Base-by-base conservation (phyloP, 1,140 invertebrate genomes). In the Ridgeia piscesae region DNA sequence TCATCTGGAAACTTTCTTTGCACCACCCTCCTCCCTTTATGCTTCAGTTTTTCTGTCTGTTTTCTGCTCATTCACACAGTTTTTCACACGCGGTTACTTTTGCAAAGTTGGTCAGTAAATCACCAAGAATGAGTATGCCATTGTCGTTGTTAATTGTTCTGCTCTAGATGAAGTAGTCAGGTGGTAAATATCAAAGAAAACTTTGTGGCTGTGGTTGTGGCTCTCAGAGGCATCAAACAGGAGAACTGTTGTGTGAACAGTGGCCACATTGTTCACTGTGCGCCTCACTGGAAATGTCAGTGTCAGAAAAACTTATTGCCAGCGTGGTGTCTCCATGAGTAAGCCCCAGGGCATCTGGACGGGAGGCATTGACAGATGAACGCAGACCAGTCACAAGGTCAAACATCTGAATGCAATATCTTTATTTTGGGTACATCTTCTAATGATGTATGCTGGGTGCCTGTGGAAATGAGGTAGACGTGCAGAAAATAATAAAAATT, bases 361-460 rank as follows among this genome's bases (percentile, higher is more conserved):
- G 58, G 11, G 58, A 77, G 58, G 58, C 58, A 77, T 17, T 77
- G 58, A 31, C 27, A 77, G 27, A 21, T 77, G 58, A 77, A 77
- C 11, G 17, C 58, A 77, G 58, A 77, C 8, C 48, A 50, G 48
- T 77, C 4, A 77, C 14, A 77, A 77, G 58, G 58, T 77, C 58
- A 77, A 77, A 77, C 58, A 77, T 77, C 58, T 77, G 58, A 77
- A 77, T 77, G 58, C 27, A 77, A 77, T 77, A 77, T 77, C 58
- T 77, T 9, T 77, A 77, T 77, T 77, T 77, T 77, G 58, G 27
- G 27, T 77, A 31, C 58, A 77, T 77, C 27, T 31, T 77, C 58
- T 77, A 2, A 77, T 77, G 8, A 8, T 77, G 58, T 21, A 21
- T 21, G 27, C 27, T 8, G 58, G 17, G 4, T 77, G 58, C 2